Conservation (phyloP, 2,888 invertebrate genomes). For the Zootermopsis nevadensis region DNA sequence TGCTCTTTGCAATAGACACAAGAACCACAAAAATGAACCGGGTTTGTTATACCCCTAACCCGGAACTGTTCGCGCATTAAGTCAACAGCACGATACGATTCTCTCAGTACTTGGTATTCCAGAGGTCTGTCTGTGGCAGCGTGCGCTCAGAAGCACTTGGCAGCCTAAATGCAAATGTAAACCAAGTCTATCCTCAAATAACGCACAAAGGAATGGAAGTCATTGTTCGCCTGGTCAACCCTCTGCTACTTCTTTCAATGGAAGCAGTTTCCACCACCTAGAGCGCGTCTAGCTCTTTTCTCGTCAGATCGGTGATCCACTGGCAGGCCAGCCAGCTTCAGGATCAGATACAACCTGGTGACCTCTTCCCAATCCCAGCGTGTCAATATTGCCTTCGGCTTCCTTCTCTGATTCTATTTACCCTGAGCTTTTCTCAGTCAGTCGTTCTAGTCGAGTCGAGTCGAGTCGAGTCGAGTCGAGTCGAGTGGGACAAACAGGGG, state of each 20-base stretch:
- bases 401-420: background rate
- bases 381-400: constrained; percentile 10
- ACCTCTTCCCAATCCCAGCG: background rate
- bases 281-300: background rate
- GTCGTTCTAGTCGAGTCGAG: background rate
- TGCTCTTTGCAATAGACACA: no score
- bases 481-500: background rate
- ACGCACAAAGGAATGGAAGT: background rate
- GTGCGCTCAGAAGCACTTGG: constrained; percentile 1
- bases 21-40: no score
- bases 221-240: background rate
- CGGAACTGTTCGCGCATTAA: background rate
- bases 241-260: background rate
- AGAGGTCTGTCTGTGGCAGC: background rate
- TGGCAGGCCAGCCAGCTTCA: background rate
- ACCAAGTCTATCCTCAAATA: background rate
- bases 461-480: background rate
- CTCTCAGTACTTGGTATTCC: background rate
- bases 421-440: background rate
- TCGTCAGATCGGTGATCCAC: background rate
- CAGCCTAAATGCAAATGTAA: constrained; percentile 23
- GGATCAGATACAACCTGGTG: background rate
- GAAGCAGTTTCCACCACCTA: background rate
- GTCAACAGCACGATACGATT: background rate
- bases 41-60: background rate